phyloP scores from a whole-genome alignment of 2,888 invertebrate species.

The Tolmerus cingulatus region DNA sequence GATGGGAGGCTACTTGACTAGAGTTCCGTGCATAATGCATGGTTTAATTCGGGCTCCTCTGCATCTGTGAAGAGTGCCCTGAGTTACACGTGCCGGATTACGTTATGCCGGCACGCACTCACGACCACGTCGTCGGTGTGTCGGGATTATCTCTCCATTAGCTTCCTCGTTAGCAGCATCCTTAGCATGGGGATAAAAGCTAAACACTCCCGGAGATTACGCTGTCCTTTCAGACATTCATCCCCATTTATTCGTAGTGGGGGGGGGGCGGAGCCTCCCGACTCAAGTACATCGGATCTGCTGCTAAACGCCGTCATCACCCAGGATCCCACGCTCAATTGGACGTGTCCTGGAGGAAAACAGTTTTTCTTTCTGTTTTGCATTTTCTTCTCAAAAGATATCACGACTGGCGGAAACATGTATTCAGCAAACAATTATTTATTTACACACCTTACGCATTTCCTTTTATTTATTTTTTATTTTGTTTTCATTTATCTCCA shows the following conservation, averaged over 20 bases:
- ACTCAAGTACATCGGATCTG: background rate
- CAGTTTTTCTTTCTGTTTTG: background rate
- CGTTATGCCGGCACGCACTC: background rate
- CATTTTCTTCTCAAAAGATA: background rate
- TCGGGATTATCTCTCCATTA: background rate
- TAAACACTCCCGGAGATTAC: background rate
- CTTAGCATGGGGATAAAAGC: background rate
- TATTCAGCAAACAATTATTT: background rate
- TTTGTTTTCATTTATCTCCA: background rate
- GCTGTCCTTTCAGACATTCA: background rate
- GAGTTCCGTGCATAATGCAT: background rate
- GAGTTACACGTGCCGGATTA: background rate
- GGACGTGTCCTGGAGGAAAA: background rate
- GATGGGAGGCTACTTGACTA: background rate
- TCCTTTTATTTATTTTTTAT: background rate
- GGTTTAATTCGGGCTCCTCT: background rate
- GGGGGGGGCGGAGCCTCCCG: background rate
- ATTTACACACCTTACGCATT: background rate
- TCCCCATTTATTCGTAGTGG: background rate
- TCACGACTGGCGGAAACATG: background rate
- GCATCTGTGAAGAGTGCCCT: background rate
- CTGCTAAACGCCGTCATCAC: background rate
- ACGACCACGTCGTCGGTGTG: background rate
- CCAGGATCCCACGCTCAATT: background rate
- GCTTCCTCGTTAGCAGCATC: background rate